Base-by-base conservation (phyloP, 1,140 invertebrate genomes). In the Samia ricini region DNA sequence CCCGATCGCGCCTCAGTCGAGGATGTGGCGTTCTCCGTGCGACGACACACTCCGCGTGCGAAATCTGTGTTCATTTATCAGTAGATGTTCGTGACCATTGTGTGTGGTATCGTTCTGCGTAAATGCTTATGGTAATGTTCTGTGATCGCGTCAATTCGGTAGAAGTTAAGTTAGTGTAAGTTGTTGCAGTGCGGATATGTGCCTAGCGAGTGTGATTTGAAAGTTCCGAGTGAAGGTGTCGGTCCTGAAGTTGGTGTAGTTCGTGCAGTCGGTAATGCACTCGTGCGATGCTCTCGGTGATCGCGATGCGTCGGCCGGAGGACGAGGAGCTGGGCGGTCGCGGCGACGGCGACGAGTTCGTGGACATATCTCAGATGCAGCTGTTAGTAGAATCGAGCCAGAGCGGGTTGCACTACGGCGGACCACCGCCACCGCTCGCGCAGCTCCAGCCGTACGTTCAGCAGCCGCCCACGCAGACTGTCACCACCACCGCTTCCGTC, bases 321-420 rank as follows among this genome's bases (percentile, higher is more conserved):
- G 87, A 89, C 77, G 87, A 89, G 80, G 83, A 85, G 83, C 70
- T 83, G 74, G 81, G 80, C 75, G 84, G 78, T 57, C 82, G 84
- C 75, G 80, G 74, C 71, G 84, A 87, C 66, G 81, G 80, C 68
- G 92, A 93, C 83, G 92, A 93, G 83, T 93, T 92, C 80, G 92
- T 93, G 80, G 92, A 93, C 85, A 93, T 93, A 70, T 90, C 92
- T 42, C 92, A 93, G 76, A 92, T 93, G 87, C 92, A 93, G 76
- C 87, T 92, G 74, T 79, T 93, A 76, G 85, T 92, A 69, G 85
- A 92, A 77, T 85, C 90, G 72, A 90, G 90, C 60, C 81, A 84
- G 58, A 85, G 84, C 79, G 84, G 85, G 59, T 83, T 88, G 78
- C 81, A 86, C 70, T 86, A 81, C 73, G 80, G 82, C 51, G 79